Base-by-base conservation (phyloP, 2,888 invertebrate genomes). In the Coleophora deauratella region DNA sequence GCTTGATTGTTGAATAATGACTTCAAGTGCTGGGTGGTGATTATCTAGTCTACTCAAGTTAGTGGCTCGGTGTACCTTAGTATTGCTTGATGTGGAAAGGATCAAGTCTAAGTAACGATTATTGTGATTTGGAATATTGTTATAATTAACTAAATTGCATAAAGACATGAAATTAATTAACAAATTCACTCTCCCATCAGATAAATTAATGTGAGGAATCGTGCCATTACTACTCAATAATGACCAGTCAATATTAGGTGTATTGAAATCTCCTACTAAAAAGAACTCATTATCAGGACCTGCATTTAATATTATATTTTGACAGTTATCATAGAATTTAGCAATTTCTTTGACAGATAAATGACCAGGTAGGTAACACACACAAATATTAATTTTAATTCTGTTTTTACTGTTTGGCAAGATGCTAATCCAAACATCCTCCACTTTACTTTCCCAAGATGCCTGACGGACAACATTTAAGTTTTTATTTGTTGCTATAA, bases 371-470 rank as follows among this genome's bases (percentile, higher is more conserved):
- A 51, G 15, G 27, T 51, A 51, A 31, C 51, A 51, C 0, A 47
- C 9, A 41, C 44, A 49, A 8, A 49, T 37, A 38, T 47, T 38
- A 1, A 42, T 12, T n/a, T n/a, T n/a, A n/a, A n/a, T n/a, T 9
- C 2, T n/a, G 8, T 33, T 27, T 1, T 12, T 12, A 12, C n/a
- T 27, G 2, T 15, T 36, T 1, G 44, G 43, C 9, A 27, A 1
- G 9, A 51, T 27, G 33, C 35, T 47, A 0, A 49, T n/a, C 48
- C 52, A 52, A 1, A 50, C 11, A 35, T 52, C 50, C 35, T 52
- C 50, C 10, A 43, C 35, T 0, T 27, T n/a, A 32, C 44, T 43
- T 10, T 50, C 47, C 49, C 50, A 50, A 1, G 41, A 36, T 10
- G 35, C 7, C 12, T 36, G 47, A 8, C 49, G 37, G 6, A 46